Conservation (phyloP, 2,888 invertebrate genomes). For the Cheilosia variabilis region DNA sequence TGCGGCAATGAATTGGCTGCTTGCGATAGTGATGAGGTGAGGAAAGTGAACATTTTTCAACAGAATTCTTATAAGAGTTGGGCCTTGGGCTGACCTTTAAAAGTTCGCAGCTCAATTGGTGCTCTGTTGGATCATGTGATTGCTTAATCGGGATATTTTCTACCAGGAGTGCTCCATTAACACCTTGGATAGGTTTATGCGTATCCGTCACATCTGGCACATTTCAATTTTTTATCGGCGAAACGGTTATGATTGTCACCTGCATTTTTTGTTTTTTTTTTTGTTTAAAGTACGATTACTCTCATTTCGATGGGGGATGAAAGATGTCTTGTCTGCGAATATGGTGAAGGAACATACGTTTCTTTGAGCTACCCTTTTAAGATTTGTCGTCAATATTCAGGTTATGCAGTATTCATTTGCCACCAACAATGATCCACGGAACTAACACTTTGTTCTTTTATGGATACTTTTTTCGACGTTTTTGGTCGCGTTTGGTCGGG, state of each 20-base stretch:
- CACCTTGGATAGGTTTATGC: neutral
- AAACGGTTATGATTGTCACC: neutral
- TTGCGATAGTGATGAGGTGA: constrained; percentile 1
- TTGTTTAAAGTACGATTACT: neutral
- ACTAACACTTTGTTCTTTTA: too few relatives aligned
- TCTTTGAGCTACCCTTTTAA: too few relatives aligned
- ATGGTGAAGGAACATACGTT: too few relatives aligned
- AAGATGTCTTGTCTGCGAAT: too few relatives aligned
- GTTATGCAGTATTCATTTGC: too few relatives aligned
- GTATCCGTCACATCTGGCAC: neutral
- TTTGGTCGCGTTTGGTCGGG: too few relatives aligned
- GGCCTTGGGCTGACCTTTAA: neutral
- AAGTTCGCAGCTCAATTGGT: constrained; percentile 7
- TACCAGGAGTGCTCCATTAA: neutral
- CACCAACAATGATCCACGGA: too few relatives aligned
- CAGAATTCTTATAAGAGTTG: neutral
- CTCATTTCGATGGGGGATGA: neutral
- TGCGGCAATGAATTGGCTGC: constrained; percentile 27
- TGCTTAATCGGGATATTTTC: constrained; percentile 23
- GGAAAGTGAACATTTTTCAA: constrained; percentile 37
- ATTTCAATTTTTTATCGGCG: neutral
- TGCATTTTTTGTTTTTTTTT: neutral
- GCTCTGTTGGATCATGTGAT: constrained; percentile 21
- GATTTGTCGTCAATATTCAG: too few relatives aligned
- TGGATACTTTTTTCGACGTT: too few relatives aligned